Percentiles rank a stretch among this genome's conserved stretches.
phyloP scores from a whole-genome alignment of 2,113 vertebrate species.

The Entelurus aequoreus region DNA sequence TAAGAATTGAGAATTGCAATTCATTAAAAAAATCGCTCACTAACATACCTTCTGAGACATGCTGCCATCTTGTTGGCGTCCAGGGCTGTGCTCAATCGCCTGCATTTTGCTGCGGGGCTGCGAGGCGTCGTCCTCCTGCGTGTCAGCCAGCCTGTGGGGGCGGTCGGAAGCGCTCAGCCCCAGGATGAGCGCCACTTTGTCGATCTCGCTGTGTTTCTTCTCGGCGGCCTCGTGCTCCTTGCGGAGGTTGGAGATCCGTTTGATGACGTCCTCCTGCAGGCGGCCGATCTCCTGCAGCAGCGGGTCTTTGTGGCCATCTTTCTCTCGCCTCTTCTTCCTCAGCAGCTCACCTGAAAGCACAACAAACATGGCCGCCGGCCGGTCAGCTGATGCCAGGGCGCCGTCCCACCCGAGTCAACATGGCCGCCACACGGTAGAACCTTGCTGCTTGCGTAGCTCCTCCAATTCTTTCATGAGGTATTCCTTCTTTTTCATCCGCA shows the following conservation, averaged over 20 bases:
- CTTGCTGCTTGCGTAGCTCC: slow-evolving; percentile 90
- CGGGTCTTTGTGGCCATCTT: slow-evolving; percentile 95
- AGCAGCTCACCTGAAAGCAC: slow-evolving; percentile 82
- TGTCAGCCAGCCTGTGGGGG: slow-evolving; percentile 43
- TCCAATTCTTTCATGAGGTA: slow-evolving; percentile 91
- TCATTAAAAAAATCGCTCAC: no score
- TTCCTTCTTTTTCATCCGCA: slow-evolving; percentile 85
- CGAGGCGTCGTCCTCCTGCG: slow-evolving; percentile 58
- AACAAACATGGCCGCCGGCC: neutral
- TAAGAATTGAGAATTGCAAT: no score
- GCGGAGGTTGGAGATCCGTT: slow-evolving; percentile 83
- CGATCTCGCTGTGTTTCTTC: slow-evolving; percentile 87
- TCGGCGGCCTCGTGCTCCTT: slow-evolving; percentile 82
- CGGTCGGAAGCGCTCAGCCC: slow-evolving; percentile 83
- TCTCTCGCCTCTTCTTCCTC: slow-evolving; percentile 90
- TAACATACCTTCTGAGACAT: no score
- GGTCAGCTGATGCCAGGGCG: neutral
- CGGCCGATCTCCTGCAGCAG: slow-evolving; percentile 86
- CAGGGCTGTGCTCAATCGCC: slow-evolving; percentile 66
- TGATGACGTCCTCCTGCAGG: slow-evolving; percentile 87
- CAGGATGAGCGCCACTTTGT: slow-evolving; percentile 91
- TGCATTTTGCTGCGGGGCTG: slow-evolving; percentile 62
- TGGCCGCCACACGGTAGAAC: slow-evolving; percentile 53
- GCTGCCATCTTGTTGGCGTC: slow-evolving; percentile 28
- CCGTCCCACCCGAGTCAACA: neutral